Evolutionary conservation across 2,888 invertebrate genomes (phyloP).

Genomic region (Apomyelois bistriatella): DNA sequence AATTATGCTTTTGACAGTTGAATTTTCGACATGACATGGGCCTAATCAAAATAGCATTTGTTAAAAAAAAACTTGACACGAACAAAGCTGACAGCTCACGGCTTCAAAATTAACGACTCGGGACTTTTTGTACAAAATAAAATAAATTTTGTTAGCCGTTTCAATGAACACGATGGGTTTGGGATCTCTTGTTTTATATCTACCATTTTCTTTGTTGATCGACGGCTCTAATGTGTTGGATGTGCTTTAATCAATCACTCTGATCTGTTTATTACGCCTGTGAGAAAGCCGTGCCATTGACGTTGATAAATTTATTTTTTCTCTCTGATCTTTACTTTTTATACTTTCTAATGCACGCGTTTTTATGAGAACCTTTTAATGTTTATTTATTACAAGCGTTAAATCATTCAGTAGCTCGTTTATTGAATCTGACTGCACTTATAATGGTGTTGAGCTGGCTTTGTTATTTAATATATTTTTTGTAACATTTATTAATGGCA

Average conservation of each 20-base stretch:
- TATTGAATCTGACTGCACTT: conserved; percentile 10
- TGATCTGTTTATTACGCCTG: conserved; percentile 52
- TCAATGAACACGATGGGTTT: conserved; percentile 44
- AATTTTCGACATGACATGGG: conserved; percentile 80
- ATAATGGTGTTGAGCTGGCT: conserved; percentile 2
- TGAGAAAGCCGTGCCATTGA: conserved; percentile 44
- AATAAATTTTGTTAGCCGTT: conserved; percentile 60
- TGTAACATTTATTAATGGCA: conserved; percentile 11
- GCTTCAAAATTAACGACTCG: conserved; percentile 73
- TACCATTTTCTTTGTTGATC: conserved; percentile 54
- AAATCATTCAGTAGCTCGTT: conserved; percentile 11
- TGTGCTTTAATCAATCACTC: conserved; percentile 68
- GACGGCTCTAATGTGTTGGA: conserved; percentile 67
- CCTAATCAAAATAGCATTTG: conserved; percentile 82
- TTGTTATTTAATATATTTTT: conserved; percentile 5
- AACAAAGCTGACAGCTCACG: conserved; percentile 76
- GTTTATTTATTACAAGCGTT: conserved; percentile 12
- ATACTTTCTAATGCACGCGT: conserved; percentile 24
- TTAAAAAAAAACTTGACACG: conserved; percentile 72
- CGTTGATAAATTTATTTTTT: conserved; percentile 54
- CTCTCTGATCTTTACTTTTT: conserved; percentile 34
- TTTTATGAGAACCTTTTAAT: conserved; percentile 12
- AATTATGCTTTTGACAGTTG: conserved; percentile 81
- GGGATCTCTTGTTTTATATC: conserved; percentile 57
- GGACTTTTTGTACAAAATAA: conserved; percentile 55